A percentile compares a stretch with the other conserved stretches of the same genome.
Conservation (phyloP, 2,888 invertebrate genomes). For the Caenorhabditis imperialis region DNA sequence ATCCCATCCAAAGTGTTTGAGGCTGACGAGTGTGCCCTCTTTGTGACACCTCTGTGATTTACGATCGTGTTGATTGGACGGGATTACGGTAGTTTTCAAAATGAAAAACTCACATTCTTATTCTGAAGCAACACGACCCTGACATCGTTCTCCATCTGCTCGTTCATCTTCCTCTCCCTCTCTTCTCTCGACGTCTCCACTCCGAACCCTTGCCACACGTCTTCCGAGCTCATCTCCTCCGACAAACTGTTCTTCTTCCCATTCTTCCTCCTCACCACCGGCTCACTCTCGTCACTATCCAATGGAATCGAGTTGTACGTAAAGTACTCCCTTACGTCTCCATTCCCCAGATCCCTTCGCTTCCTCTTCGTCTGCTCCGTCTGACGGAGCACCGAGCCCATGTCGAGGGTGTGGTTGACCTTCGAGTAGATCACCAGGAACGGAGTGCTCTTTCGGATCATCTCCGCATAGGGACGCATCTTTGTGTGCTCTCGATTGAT, state of each 20-base stretch:
- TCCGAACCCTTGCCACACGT: conserved; percentile 64
- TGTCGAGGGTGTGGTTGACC: conserved; percentile 61
- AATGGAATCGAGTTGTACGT: conserved; percentile 49
- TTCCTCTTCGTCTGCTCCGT: conserved; percentile 53
- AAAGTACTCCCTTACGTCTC: conserved; percentile 42
- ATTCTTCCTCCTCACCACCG: conserved; percentile 21
- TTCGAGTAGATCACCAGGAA: conserved; percentile 61
- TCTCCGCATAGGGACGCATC: conserved; percentile 62
- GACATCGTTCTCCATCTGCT: conserved; percentile 57
- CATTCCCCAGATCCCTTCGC: conserved; percentile 48
- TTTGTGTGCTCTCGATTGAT: conserved; percentile 56
- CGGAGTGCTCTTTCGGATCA: conserved; percentile 60
- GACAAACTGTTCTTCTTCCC: conserved; percentile 33
- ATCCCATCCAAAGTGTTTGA: conserved; percentile 56
- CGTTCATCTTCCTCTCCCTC: conserved; percentile 40
- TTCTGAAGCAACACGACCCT: conserved; percentile 60
- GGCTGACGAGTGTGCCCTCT: conserved; percentile 41
- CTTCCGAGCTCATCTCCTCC: conserved; percentile 47
- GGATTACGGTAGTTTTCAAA: not conserved
- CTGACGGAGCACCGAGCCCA: conserved; percentile 41
- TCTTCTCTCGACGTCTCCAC: conserved; percentile 52
- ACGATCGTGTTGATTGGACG: too few relatives aligned
- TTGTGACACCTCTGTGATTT: conserved; percentile 56
- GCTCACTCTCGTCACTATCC: conserved; percentile 37
- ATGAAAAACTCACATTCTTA: conserved; percentile 40